phyloP scores from a whole-genome alignment of 2,888 invertebrate species.

The Synanthedon andrenaeformis region DNA sequence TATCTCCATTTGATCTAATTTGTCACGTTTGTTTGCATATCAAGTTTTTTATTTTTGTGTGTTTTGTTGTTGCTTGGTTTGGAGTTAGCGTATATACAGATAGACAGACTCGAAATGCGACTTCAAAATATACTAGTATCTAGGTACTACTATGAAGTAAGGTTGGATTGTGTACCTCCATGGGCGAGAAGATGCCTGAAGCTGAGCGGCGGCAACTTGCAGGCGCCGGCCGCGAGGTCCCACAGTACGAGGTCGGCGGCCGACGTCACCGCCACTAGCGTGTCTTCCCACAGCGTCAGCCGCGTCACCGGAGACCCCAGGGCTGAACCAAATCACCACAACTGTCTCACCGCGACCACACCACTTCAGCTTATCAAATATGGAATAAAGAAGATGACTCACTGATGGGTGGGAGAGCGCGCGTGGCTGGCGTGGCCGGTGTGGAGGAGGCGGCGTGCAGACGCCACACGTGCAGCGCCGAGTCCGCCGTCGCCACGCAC shows the following conservation, averaged over 20 bases:
- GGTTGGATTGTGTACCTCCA: slow-evolving; percentile 43
- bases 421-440: slow-evolving; percentile 39
- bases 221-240: slow-evolving; percentile 68
- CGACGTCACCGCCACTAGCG: slow-evolving; percentile 45
- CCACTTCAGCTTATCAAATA: too few relatives aligned
- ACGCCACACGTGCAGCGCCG: slow-evolving; percentile 73
- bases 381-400: slow-evolving; percentile 1
- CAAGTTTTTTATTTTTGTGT: too few relatives aligned
- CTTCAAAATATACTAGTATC: too few relatives aligned
- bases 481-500: slow-evolving; percentile 76
- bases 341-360: neutral
- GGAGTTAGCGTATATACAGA: too few relatives aligned
- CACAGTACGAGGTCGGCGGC: slow-evolving; percentile 60
- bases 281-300: slow-evolving; percentile 37
- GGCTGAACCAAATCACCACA: slow-evolving; percentile 26
- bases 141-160: too few relatives aligned
- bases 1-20: too few relatives aligned
- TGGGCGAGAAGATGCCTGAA: slow-evolving; percentile 71
- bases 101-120: too few relatives aligned
- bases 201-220: slow-evolving; percentile 67
- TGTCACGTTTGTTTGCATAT: too few relatives aligned
- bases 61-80: too few relatives aligned
- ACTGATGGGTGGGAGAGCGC: slow-evolving; percentile 71
- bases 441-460: slow-evolving; percentile 54
- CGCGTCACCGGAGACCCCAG: slow-evolving; percentile 43